Evolutionary conservation across 2,888 invertebrate species (phyloP).

Genomic region (Nomada ruficornis): DNA sequence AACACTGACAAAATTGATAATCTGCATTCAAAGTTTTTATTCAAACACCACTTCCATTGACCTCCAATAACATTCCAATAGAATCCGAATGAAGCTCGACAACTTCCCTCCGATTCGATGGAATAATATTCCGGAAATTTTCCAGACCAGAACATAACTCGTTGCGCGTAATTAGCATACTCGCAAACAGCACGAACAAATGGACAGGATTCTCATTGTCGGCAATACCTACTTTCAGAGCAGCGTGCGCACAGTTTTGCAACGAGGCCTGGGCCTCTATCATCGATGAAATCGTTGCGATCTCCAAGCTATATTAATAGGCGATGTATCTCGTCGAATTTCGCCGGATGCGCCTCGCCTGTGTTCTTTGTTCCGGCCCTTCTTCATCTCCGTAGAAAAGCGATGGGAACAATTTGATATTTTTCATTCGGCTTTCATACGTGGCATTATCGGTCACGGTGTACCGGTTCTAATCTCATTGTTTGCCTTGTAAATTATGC

Average conservation of each 20-base stretch:
- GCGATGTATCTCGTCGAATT: constrained; percentile 74
- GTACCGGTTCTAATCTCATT: constrained; percentile 61
- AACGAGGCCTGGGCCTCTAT: constrained; percentile 34
- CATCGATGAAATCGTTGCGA: constrained; percentile 49
- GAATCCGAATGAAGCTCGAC: too few species aligned
- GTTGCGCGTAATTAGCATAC: too few species aligned
- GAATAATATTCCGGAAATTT: too few species aligned
- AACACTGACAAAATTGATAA: too few species aligned
- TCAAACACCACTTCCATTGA: too few species aligned
- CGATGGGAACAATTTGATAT: constrained; percentile 79
- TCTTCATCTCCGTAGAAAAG: constrained; percentile 72
- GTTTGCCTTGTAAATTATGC: constrained; percentile 62
- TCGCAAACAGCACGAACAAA: background rate
- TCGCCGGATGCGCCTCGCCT: constrained; percentile 77
- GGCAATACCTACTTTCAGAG: constrained; percentile 13
- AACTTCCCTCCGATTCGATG: too few species aligned
- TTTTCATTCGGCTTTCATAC: constrained; percentile 68
- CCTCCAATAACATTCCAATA: too few species aligned
- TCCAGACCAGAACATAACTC: too few species aligned
- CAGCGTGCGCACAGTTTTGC: constrained; percentile 37
- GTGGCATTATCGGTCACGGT: constrained; percentile 56
- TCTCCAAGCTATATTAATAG: constrained; percentile 65
- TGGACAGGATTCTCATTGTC: background rate
- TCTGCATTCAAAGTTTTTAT: too few species aligned
- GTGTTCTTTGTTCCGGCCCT: constrained; percentile 73